Evolutionary conservation across 2,113 vertebrate species (phyloP), one percentile per base, ranked within the genome.

Genomic region (Irena cyanogastra): DNA sequence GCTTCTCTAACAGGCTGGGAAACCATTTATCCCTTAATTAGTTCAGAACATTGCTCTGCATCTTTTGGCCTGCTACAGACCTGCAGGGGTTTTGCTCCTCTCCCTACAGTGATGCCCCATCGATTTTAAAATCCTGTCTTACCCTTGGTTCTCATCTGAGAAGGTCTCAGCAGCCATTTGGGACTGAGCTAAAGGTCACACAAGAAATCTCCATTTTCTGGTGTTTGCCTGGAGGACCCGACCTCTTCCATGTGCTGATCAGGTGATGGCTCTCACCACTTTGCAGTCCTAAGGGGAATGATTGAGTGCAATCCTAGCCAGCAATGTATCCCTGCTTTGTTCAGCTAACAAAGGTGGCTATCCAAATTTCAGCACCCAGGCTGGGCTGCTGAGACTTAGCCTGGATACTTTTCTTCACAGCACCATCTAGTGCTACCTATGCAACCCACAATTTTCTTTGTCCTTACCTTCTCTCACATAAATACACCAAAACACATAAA

Each of bases 391-490:
- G 68, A 56, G 54, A 54, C 23, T 23, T 26, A 42, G 42, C 42
- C 70, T 8, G 10, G 90, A 95, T 95, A 26, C n/a, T 94, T 94
- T 96, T 95, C 76, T 96, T 87, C 76, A 94, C 68, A 96, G 96
- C 96, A 96, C 96, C 96, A 97, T 93, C 96, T 97, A 97, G 96
- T 95, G 95, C 47, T 81, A 1, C 37, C 84, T 49, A 23, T 4
- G 49, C 31, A 91, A 92, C 19, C 17, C 52, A 78, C 89, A 61
- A 3, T 75, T 77, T 74, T 41, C 64, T 66, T 54, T 91, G 37
- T 86, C 59, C 54, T 70, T 87, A 42, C 27, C 30, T 92, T 75
- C 16, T 69, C 26, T 75, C 50, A 87, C 42, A 31, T 35, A 56
- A 80, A 66, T 26, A n/a, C 11, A n/a, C 1, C 6, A 56, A 20